Evolutionary conservation across 2,797 vertebrate genomes (phyloP).

Genomic region (Fistularia tabacaria): DNA sequence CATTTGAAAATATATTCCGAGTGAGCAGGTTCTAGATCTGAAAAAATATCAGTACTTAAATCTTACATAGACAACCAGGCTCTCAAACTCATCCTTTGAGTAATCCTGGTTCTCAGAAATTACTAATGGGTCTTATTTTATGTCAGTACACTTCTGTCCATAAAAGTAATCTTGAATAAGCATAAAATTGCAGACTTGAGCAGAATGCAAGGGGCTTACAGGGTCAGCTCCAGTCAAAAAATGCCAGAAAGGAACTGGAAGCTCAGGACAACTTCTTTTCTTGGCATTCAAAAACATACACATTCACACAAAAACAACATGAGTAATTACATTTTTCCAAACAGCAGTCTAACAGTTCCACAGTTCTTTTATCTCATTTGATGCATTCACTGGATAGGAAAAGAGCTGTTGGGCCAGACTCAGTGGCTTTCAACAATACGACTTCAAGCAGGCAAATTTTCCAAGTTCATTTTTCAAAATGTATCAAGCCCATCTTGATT

Average conservation of each 20-base stretch:
- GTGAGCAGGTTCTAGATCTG: slow-evolving; percentile 1
- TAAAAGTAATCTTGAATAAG: slow-evolving; percentile 55
- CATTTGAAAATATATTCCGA: slow-evolving; percentile 4
- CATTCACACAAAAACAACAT: slow-evolving; percentile 2
- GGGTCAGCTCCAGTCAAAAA: slow-evolving; percentile 26
- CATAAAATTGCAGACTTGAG: slow-evolving; percentile 2
- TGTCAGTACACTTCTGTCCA: slow-evolving; percentile 25
- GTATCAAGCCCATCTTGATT: slow-evolving; percentile 40
- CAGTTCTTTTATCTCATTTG: slow-evolving; percentile 34
- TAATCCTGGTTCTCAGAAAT: slow-evolving; percentile 39
- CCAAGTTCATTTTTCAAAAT: slow-evolving; percentile 46
- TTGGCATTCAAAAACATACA: slow-evolving; percentile 4
- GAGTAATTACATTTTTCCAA: slow-evolving; percentile 24
- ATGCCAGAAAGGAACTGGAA: slow-evolving; percentile 26
- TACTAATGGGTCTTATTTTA: slow-evolving; percentile 40
- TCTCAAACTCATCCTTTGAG: not conserved
- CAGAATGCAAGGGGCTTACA: slow-evolving; percentile 19
- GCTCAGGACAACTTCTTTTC: slow-evolving; percentile 6
- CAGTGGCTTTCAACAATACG: slow-evolving; percentile 20
- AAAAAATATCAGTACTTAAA: too few relatives aligned
- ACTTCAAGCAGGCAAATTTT: slow-evolving; percentile 37
- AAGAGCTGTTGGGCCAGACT: slow-evolving; percentile 20
- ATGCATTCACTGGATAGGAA: slow-evolving; percentile 23
- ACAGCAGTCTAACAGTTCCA: slow-evolving; percentile 6
- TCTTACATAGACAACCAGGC: too few relatives aligned